Conservation (phyloP, 2,888 invertebrate genomes). For the Dicyrtoma fusca region DNA sequence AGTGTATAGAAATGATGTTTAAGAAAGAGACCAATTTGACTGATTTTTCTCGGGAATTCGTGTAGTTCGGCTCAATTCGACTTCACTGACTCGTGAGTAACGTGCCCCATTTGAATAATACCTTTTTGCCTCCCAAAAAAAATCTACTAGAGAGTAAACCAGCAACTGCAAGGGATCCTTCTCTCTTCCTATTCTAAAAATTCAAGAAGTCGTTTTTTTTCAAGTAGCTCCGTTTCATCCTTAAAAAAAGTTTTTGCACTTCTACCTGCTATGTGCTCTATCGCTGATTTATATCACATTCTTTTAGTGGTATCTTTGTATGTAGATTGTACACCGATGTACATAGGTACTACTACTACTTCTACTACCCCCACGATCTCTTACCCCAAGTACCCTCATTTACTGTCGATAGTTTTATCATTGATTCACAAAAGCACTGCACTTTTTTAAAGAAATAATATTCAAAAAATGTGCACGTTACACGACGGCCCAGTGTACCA, state of each 20-base stretch:
- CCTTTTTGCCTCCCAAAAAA: neutral
- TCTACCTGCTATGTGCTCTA: neutral
- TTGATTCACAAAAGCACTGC: no score
- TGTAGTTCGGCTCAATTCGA: conserved; percentile 27
- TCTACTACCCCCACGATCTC: no score
- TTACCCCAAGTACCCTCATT: no score
- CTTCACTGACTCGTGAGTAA: conserved; percentile 40
- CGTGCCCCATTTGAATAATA: conserved; percentile 38
- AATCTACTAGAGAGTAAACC: neutral
- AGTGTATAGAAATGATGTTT: neutral
- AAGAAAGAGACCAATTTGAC: conserved; percentile 28
- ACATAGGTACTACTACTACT: no score
- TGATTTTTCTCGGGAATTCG: conserved; percentile 35
- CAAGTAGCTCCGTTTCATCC: no score
- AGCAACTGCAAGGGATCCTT: conserved; percentile 1
- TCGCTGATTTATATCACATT: no score
- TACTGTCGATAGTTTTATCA: neutral
- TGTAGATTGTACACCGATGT: no score
- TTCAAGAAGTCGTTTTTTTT: neutral
- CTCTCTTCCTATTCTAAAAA: neutral
- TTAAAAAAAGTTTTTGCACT: no score
- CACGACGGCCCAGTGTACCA: no score
- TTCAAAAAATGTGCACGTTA: no score
- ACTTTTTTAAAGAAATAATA: no score
- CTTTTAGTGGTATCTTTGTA: no score